A percentile compares a stretch with the other conserved stretches of the same genome.
These are phyloP conservation scores for Apodemia hepburni DNA, from an alignment of 2,888 invertebrate genomes.

Conservation along the genomic window DNA sequence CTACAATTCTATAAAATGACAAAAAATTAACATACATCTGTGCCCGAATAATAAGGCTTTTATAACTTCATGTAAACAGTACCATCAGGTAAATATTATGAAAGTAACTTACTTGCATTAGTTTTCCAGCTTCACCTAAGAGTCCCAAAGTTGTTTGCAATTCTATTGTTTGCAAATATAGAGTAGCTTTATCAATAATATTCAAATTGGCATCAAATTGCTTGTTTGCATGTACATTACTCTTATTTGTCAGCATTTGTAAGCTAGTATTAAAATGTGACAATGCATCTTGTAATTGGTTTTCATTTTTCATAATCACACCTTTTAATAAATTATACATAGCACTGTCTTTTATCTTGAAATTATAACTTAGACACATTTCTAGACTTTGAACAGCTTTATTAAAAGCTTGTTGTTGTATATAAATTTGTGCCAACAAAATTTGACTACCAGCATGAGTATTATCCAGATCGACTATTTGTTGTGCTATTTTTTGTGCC, in stretches of 20 bases:
- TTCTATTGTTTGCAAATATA: constrained; percentile 93
- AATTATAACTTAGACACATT: constrained; percentile 94
- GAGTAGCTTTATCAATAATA: constrained; percentile 89
- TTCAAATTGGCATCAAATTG: constrained; percentile 71
- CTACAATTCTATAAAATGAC: constrained; percentile 10
- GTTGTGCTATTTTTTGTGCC: constrained; percentile 86
- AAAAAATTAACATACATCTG: not conserved
- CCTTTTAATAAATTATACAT: constrained; percentile 94
- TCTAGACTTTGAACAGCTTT: constrained; percentile 93
- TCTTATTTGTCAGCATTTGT: constrained; percentile 78
- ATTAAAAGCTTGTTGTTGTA: constrained; percentile 84
- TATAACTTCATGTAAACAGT: too few relatives aligned
- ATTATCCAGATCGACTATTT: constrained; percentile 88
- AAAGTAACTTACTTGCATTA: constrained; percentile 83
- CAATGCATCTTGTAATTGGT: constrained; percentile 85
- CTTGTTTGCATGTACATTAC: constrained; percentile 41
- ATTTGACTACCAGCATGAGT: constrained; percentile 91
- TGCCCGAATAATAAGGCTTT: too few relatives aligned
- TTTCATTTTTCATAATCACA: constrained; percentile 87
- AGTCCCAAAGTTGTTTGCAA: constrained; percentile 85
- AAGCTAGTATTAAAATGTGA: constrained; percentile 88
- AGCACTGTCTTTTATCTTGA: constrained; percentile 94
- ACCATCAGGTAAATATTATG: too few relatives aligned
- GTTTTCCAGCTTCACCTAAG: constrained; percentile 88
- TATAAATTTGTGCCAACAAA: constrained; percentile 91